Evolutionary conservation across 1,140 invertebrate species (phyloP), one percentile per base, ranked within the genome.

Genomic region (Drosophila arizonae): DNA sequence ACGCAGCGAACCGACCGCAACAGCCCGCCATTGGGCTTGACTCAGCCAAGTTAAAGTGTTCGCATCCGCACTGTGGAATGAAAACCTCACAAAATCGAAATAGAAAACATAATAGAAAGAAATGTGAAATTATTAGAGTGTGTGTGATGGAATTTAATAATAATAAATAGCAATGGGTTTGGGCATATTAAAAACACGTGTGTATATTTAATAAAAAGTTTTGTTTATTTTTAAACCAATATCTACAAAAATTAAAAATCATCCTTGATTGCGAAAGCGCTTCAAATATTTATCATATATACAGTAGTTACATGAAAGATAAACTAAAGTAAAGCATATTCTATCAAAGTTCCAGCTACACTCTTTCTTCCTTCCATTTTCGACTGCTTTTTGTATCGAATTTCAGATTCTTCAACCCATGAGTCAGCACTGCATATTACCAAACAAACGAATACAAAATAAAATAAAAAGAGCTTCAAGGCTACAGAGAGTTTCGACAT

Each of bases 1-100:
- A 87, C 84, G 82, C 82, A 87, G 68, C 70, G 77, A 28, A 45
- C 8, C 51, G 26, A 36, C 46, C 81, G 46, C 64, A 73, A 77
- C 48, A 78, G 48, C 48, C 60, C 79, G 15, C 50, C 74, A 65
- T 79, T 79, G 54, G 46, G 62, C 73, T 79, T 80, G 65, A 79
- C 61, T 84, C 77, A 77, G 55, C 54, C 15, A 4, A 2, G 15
- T 17, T 50, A 15, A 17, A 30, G 33, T 8, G 48, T 30, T 41
- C 56, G 24, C 33, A 51, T 61, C 56, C 26, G 36, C 41, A 70
- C 52, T 36, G 21, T 64, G 58, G 52, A 50, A 56, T 55, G n/a
- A 24, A 64, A 64, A 50, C 60, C 48, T n/a, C 39, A 52, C 46
- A 36, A 51, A 62, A 33, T 3, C 13, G 3, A 36, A 39, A 21